Base-by-base conservation (phyloP, 2,797 vertebrate genomes). In the Huso huso region DNA sequence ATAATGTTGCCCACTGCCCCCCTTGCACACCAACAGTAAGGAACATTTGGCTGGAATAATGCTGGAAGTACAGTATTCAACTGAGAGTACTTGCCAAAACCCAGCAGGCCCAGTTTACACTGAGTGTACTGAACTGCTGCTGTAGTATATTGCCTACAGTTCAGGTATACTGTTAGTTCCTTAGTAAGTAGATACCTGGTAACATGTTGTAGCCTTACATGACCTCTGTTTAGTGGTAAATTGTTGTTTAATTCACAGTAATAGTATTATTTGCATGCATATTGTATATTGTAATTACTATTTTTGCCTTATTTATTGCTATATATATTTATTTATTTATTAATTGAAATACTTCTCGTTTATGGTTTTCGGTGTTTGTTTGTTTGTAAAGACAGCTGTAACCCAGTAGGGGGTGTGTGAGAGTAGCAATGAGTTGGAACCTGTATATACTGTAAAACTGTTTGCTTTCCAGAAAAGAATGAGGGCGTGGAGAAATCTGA, bases 171-270 rank as follows among this genome's bases (percentile, higher is more conserved):
- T 75, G 73, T 53, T 58, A 58, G 12, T 58, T 13, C 55, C 12
- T 77, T 77, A 74, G 73, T 66, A 70, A 69, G 66, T 87, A 84
- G 82, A 75, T 77, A 76, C 75, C 67, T 15, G 74, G 53, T 74
- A 49, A 72, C 83, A 78, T 83, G 81, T 74, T 82, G 82, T 89
- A 89, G 88, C 89, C 88, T 91, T 90, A 89, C 73, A 71, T 71
- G 81, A 89, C 81, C 78, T 86, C 68, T 73, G 83, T 84, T 37
- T 89, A 88, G 86, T 88, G 86, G 88, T 87, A 85, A 82, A 71
- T 77, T 72, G 80, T 84, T 86, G 86, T 90, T 88, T 90, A 89
- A 88, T 66, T 55, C 23, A 37, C 64, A 85, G 79, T 78, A 81
- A 76, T 83, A 84, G 81, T 82, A 75, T 83, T 69, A 76, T 84